phyloP scores from a whole-genome alignment of 2,888 invertebrate species.

The Pogonocherus hispidulus region DNA sequence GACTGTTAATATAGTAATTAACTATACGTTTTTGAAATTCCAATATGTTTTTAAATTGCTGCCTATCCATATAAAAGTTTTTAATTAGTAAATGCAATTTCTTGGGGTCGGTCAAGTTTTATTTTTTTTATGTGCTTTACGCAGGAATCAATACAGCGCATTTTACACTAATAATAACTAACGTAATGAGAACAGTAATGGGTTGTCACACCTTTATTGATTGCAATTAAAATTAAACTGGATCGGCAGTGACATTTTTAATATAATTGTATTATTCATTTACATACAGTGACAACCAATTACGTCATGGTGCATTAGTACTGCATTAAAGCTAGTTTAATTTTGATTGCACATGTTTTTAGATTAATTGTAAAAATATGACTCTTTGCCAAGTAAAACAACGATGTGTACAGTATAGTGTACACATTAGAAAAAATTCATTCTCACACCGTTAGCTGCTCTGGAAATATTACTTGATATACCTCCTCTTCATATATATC shows the following conservation, averaged over 20 bases:
- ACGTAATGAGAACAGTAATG: background rate
- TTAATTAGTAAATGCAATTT: background rate
- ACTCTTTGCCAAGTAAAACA: too few relatives aligned
- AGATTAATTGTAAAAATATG: too few relatives aligned
- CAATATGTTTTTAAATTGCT: background rate
- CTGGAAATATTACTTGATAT: too few relatives aligned
- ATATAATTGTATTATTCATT: background rate
- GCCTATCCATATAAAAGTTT: background rate
- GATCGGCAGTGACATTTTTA: background rate
- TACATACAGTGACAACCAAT: background rate
- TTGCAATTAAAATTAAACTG: background rate
- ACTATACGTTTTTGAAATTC: background rate
- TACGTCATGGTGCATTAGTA: too few relatives aligned
- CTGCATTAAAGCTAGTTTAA: too few relatives aligned
- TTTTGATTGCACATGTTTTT: too few relatives aligned
- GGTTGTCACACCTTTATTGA: background rate
- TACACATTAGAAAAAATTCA: too few relatives aligned
- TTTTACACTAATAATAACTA: background rate
- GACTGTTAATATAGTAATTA: too few relatives aligned
- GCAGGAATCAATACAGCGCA: background rate
- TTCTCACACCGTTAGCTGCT: too few relatives aligned
- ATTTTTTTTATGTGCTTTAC: background rate
- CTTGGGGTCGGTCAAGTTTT: background rate
- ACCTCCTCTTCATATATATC: too few relatives aligned
- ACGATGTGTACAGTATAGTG: too few relatives aligned